These are phyloP conservation scores for Amorpha juglandis DNA, from an alignment of 2,888 invertebrate species.

Conservation along the genomic window DNA sequence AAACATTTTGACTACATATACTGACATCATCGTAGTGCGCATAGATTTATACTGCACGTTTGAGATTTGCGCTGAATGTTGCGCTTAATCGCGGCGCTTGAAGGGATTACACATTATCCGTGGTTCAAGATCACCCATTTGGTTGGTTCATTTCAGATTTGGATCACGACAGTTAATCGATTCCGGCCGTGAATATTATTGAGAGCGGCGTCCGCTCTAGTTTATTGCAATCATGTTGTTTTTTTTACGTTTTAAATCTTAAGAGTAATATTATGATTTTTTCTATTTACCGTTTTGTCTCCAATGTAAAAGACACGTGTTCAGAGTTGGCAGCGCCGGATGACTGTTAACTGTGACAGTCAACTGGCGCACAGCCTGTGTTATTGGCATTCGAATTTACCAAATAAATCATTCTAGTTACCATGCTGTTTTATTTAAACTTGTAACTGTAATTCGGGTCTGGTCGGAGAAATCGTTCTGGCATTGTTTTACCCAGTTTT, in stretches of 20 bases:
- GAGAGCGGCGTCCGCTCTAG: background rate
- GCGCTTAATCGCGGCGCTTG: too few species aligned
- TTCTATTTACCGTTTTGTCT: background rate
- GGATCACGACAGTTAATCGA: background rate
- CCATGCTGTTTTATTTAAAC: conserved; percentile 7
- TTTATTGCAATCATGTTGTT: background rate
- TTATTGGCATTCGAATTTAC: conserved; percentile 17
- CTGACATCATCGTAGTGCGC: too few species aligned
- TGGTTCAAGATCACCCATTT: background rate
- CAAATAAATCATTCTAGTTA: conserved; percentile 21
- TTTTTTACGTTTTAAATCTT: conserved; percentile 12
- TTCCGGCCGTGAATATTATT: background rate
- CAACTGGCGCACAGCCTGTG: background rate
- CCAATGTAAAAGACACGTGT: conserved; percentile 9
- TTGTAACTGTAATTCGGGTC: background rate
- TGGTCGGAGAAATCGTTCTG: too few species aligned
- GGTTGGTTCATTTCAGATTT: background rate
- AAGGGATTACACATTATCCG: too few species aligned
- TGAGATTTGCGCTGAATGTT: too few species aligned
- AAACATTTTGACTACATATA: too few species aligned
- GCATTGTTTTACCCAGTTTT: too few species aligned
- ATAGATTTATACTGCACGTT: too few species aligned
- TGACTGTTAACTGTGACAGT: background rate
- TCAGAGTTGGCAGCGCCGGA: background rate
- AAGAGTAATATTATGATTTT: conserved; percentile 9